These are phyloP conservation scores for Hylaeus anthracinus DNA, from an alignment of 1,140 invertebrate species.

Conservation along the genomic window DNA sequence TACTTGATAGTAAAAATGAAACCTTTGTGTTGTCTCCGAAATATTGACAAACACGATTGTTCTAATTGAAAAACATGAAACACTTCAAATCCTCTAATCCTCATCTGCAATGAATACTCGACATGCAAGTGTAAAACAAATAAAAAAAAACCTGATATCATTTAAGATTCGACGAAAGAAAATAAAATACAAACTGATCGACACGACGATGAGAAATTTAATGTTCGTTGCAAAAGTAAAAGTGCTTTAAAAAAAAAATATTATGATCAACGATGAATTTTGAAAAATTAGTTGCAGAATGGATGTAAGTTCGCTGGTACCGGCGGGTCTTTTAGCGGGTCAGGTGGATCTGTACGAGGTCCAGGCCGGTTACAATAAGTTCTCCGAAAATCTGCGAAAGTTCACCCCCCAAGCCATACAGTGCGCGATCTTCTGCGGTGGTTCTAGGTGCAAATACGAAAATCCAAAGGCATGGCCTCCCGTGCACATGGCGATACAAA, in stretches of 20 bases:
- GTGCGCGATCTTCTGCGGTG: conserved; percentile 91
- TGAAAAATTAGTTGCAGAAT: conserved; percentile 61
- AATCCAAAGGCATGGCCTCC: conserved; percentile 84
- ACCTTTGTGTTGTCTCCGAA: no score
- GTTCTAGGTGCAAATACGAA: conserved; percentile 91
- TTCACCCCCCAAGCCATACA: conserved; percentile 85
- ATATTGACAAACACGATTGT: no score
- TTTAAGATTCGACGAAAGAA: no score
- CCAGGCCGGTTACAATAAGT: conserved; percentile 80
- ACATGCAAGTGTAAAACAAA: no score
- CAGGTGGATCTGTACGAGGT: conserved; percentile 65
- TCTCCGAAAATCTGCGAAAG: conserved; percentile 83
- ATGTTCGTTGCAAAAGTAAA: no score
- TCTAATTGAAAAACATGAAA: no score
- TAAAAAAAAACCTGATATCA: no score
- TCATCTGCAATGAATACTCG: no score
- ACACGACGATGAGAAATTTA: no score
- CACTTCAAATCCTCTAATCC: no score
- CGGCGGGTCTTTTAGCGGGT: conserved; percentile 73
- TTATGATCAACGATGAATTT: neutral
- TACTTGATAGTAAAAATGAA: no score
- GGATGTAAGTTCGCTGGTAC: conserved; percentile 76
- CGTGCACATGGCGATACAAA: conserved; percentile 87
- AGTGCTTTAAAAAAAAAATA: neutral
- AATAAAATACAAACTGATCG: no score